A percentile compares a stretch with the other conserved stretches of the same genome.
Conservation (phyloP, 2,113 vertebrate genomes). For the Kryptolebias marmoratus region DNA sequence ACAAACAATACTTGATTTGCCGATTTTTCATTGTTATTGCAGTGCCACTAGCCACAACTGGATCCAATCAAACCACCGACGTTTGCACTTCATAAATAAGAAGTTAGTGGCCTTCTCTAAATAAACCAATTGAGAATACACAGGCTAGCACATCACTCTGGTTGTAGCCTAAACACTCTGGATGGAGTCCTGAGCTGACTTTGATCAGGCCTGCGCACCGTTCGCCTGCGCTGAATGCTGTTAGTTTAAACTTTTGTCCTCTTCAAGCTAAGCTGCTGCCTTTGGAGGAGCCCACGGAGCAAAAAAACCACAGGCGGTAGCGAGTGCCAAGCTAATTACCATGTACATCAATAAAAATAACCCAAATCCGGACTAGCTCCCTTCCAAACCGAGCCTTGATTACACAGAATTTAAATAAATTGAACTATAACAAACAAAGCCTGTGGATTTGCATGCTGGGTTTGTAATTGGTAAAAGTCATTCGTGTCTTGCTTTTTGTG, state of each 20-base stretch:
- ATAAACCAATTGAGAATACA: constrained; percentile 64
- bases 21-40: constrained; percentile 41
- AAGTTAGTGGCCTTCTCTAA: constrained; percentile 64
- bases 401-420: constrained; percentile 78
- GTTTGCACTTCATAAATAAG: constrained; percentile 57
- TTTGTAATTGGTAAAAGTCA: constrained; percentile 66
- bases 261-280: constrained; percentile 39
- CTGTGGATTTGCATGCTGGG: constrained; percentile 61
- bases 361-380: constrained; percentile 76
- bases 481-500: constrained; percentile 66
- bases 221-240: constrained; percentile 57
- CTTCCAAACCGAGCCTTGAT: constrained; percentile 74
- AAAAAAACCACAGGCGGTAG: constrained; percentile 81
- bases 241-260: constrained; percentile 81
- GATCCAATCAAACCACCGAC: constrained; percentile 46
- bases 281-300: constrained; percentile 67
- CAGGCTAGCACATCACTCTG: constrained; percentile 63
- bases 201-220: constrained; percentile 64
- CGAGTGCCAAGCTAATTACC: constrained; percentile 81
- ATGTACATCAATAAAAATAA: constrained; percentile 83
- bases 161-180: constrained; percentile 74
- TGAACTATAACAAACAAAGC: constrained; percentile 72
- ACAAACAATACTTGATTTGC: constrained; percentile 53
- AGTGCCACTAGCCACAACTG: constrained; percentile 34
- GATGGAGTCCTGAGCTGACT: constrained; percentile 55